A percentile compares a stretch with the other conserved stretches of the same genome.
These are phyloP conservation scores for Stenotaenia linearis DNA, from an alignment of 2,888 invertebrate genomes.

Conservation along the genomic window DNA sequence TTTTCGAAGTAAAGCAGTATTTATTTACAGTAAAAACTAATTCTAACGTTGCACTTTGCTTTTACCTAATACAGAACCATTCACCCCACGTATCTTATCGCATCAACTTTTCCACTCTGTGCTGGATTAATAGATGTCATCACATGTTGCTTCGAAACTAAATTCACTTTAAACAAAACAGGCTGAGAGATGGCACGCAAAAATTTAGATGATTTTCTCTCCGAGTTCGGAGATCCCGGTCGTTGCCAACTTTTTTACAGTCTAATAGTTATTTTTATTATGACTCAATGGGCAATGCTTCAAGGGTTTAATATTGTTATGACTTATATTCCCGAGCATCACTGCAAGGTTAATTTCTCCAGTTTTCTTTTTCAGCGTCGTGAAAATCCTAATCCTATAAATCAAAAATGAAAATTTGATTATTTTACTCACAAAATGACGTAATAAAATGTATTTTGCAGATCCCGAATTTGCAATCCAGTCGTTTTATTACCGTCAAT, in stretches of 20 bases:
- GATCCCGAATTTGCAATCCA: not conserved
- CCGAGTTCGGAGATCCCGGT: not conserved
- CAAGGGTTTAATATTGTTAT: not conserved
- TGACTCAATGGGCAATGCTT: conserved; percentile 2
- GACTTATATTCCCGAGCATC: not conserved
- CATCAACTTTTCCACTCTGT: not conserved
- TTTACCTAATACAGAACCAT: not conserved
- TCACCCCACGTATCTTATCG: not conserved
- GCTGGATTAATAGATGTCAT: not conserved
- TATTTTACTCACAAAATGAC: not conserved
- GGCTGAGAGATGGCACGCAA: not conserved
- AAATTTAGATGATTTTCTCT: conserved; percentile 1
- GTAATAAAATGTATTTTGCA: not conserved
- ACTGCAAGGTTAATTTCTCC: not conserved
- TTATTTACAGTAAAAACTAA: too few species aligned
- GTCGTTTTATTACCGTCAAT: not conserved
- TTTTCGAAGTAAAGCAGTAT: too few species aligned
- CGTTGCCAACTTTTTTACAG: not conserved
- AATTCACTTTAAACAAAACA: not conserved
- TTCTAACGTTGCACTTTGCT: not conserved
- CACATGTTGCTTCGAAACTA: not conserved
- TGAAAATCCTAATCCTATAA: too few species aligned
- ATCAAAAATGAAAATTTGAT: not conserved
- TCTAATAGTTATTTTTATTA: not conserved
- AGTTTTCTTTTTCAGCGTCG: too few species aligned